Percentiles rank a stretch among this genome's conserved stretches.
phyloP scores from a whole-genome alignment of 2,888 invertebrate species.

The Eretmocerus hayati region DNA sequence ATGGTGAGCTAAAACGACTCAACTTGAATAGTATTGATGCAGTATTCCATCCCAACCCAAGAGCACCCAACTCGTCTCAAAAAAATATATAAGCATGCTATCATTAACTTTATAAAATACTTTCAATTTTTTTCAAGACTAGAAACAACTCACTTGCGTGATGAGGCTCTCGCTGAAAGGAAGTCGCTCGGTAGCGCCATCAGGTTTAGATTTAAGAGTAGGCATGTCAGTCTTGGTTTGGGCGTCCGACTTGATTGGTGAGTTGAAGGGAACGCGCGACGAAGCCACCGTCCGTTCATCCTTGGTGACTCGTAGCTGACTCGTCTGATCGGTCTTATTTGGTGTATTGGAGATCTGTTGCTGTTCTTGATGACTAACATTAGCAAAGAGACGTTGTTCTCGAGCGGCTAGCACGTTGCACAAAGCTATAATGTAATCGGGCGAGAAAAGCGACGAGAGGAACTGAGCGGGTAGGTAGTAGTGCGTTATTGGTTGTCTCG shows the following conservation, averaged over 20 bases:
- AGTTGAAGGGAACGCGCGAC: not conserved
- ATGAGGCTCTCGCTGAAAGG: constrained; percentile 7
- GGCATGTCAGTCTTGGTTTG: constrained; percentile 5
- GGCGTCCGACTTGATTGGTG: not conserved
- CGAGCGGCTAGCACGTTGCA: constrained; percentile 69
- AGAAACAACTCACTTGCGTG: constrained; percentile 13
- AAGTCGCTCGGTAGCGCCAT: constrained; percentile 4
- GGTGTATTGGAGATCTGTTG: constrained; percentile 31
- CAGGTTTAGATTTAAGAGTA: constrained; percentile 14
- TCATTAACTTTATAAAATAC: no score
- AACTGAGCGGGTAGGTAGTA: constrained; percentile 44
- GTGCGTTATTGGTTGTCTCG: not conserved
- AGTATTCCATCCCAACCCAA: no score
- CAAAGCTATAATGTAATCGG: constrained; percentile 66
- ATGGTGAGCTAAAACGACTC: no score
- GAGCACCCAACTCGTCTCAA: no score
- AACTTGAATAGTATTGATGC: no score
- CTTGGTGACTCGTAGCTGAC: constrained; percentile 3
- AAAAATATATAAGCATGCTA: no score
- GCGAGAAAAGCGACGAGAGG: constrained; percentile 58
- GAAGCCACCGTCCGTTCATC: constrained; percentile 8
- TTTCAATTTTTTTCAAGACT: no score
- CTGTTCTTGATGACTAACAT: constrained; percentile 50
- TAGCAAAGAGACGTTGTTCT: constrained; percentile 60
- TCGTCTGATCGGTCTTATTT: constrained; percentile 12